Base-by-base conservation (phyloP, 2,888 invertebrate genomes). In the Litoditis marina region DNA sequence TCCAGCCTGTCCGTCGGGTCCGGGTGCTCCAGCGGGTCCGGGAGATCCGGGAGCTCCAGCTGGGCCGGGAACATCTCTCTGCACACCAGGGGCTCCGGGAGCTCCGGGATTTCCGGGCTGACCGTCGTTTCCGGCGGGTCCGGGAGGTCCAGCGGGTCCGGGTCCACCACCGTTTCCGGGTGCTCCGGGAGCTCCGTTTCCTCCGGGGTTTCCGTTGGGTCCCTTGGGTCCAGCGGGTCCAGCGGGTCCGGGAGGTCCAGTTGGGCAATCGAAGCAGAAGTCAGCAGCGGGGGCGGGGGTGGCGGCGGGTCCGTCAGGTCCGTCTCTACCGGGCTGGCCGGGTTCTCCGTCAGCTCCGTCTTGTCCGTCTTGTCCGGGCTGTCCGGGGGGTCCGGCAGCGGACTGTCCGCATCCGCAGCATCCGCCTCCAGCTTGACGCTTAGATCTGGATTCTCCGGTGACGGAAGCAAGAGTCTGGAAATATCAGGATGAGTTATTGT, bases 291-390 rank as follows among this genome's bases (percentile, higher is more conserved):
- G 77, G 39, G 77, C 73, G 55, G 74, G 72, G 46, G 71, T 73
- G 63, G 75, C 74, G 31, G 68, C 72, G 46, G 74, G 75, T 59
- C 76, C 78, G 62, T 76, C 73, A 60, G 74, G 75, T 56, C 78
- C 78, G 49, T 76, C 70, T 60, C 68, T 69, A 57, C 78, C 78
- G 52, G 71, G 73, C 31, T 61, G 58, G 60, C 78, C 77, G 50
- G 73, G 75, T 50, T 65, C 47, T 61, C 77, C 76, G 34, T 65
- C 65, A 25, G 39, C 31, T 32, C 65, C 65, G 22, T 47, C 51
- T 13, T 44, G 50, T 28, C 65, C 65, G 46, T 65, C 65, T n/a
- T 36, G 60, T 60, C 65, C 77, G 65, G 65, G 65, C 4, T 51
- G 56, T 42, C 65, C 65, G 19, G 65, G 65, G 1, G 60, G 60